These are phyloP conservation scores for Drosophila nigrodunni DNA, from an alignment of 1,140 invertebrate species.

Conservation along the genomic window DNA sequence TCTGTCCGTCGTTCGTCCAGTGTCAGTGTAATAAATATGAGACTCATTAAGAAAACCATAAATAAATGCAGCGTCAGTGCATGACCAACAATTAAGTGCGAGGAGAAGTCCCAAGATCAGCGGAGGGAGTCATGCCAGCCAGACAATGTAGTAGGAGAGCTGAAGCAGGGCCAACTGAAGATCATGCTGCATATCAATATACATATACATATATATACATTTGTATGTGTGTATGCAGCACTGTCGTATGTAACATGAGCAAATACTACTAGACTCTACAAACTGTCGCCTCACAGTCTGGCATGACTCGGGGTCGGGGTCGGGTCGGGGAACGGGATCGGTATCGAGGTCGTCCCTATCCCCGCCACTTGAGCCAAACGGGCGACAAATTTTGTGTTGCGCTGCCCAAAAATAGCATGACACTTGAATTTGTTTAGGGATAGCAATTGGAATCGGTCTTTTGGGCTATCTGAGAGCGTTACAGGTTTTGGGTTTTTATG, in stretches of 20 bases:
- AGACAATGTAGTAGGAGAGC: slow-evolving; percentile 52
- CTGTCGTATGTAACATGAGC: slow-evolving; percentile 68
- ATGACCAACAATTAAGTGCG: slow-evolving; percentile 80
- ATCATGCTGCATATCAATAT: slow-evolving; percentile 45
- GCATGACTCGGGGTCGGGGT: slow-evolving; percentile 31
- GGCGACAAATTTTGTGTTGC: slow-evolving; percentile 71
- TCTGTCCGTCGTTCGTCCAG: slow-evolving; percentile 39
- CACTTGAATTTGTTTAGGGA: slow-evolving; percentile 65
- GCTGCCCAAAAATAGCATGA: slow-evolving; percentile 75
- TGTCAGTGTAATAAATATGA: slow-evolving; percentile 79
- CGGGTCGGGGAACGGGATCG: background rate
- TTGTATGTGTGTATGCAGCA: background rate
- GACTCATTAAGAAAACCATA: slow-evolving; percentile 83
- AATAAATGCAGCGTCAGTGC: slow-evolving; percentile 81
- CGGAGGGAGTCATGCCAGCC: slow-evolving; percentile 4
- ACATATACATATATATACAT: slow-evolving; percentile 7
- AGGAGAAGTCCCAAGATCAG: slow-evolving; percentile 69
- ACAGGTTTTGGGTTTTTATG: slow-evolving; percentile 79
- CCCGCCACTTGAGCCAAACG: slow-evolving; percentile 62
- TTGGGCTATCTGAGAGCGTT: slow-evolving; percentile 1
- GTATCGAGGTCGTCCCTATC: background rate
- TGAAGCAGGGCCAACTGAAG: background rate
- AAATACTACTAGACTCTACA: slow-evolving; percentile 64
- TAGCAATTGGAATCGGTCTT: slow-evolving; percentile 36
- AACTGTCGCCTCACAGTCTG: slow-evolving; percentile 75